A percentile compares a stretch with the other conserved stretches of the same genome.
These are phyloP conservation scores for Acanthisitta chloris DNA, from an alignment of 2,113 vertebrate species.

Conservation along the genomic window DNA sequence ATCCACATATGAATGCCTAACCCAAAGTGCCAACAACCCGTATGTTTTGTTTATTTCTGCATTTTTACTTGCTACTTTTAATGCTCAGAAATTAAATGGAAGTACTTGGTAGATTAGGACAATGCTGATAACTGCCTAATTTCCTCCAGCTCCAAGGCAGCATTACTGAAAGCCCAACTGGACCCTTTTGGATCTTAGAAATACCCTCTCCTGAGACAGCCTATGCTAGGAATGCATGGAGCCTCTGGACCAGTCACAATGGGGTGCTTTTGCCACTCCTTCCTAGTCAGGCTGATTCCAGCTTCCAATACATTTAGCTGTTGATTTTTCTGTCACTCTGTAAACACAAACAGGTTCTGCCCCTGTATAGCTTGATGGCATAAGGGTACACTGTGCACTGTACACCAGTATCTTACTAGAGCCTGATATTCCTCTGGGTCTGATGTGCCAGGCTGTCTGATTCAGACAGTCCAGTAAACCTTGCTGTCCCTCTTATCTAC, in stretches of 20 bases:
- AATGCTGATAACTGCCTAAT: background rate
- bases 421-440: background rate
- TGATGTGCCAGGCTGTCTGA: background rate
- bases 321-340: background rate
- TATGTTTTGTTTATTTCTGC: background rate
- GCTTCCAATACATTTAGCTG: background rate
- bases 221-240: background rate
- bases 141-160: background rate
- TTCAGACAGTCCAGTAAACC: background rate
- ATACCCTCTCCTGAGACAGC: background rate
- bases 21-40: accelerated
- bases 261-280: background rate
- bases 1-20: accelerated
- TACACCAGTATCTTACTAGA: background rate
- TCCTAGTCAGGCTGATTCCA: background rate
- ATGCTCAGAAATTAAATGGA: background rate
- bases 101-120: background rate
- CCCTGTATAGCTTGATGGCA: background rate
- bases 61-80: background rate
- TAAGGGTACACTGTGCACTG: background rate
- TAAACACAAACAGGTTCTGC: background rate
- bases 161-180: background rate
- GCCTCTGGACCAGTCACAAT: background rate
- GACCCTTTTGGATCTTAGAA: background rate
- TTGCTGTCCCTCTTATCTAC: background rate